Evolutionary conservation across 2,888 invertebrate genomes (phyloP).

Genomic region (Hirtodrosophila trivittata): DNA sequence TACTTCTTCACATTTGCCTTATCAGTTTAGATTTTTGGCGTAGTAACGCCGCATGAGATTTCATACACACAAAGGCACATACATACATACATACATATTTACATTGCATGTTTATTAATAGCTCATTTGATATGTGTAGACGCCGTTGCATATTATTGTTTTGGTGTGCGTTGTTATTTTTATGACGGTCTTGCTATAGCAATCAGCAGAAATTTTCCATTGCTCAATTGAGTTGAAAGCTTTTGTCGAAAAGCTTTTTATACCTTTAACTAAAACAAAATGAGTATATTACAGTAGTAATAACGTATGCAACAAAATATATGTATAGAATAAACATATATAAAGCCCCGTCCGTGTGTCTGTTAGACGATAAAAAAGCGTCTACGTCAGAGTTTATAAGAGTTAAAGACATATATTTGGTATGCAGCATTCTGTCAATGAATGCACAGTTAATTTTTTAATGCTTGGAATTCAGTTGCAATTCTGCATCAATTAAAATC

Average conservation of each 20-base stretch:
- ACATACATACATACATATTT: neutral
- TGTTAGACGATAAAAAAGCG: too few relatives aligned
- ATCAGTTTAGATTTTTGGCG: conserved; percentile 31
- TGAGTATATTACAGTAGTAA: too few relatives aligned
- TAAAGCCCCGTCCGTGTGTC: too few relatives aligned
- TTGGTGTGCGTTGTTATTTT: conserved; percentile 28
- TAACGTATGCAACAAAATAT: neutral
- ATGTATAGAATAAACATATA: too few relatives aligned
- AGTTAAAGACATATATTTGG: too few relatives aligned
- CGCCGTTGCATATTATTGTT: too few relatives aligned
- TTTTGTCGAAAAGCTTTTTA: conserved; percentile 27
- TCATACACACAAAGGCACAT: neutral
- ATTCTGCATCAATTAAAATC: too few relatives aligned
- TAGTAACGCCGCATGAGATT: conserved; percentile 10
- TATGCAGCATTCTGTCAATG: too few relatives aligned
- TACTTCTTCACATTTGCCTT: conserved; percentile 21
- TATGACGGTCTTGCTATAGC: conserved; percentile 8
- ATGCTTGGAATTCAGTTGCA: too few relatives aligned
- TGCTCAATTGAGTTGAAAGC: conserved; percentile 49
- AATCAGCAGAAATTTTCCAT: conserved; percentile 63
- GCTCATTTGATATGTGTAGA: conserved; percentile 24
- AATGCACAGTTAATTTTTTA: too few relatives aligned
- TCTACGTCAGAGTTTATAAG: too few relatives aligned
- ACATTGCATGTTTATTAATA: conserved; percentile 44
- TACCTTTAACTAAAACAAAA: neutral